Evolutionary conservation across 2,797 vertebrate genomes (phyloP), one percentile per base, ranked within the genome.

Genomic region (Neopelma chrysocephalum): DNA sequence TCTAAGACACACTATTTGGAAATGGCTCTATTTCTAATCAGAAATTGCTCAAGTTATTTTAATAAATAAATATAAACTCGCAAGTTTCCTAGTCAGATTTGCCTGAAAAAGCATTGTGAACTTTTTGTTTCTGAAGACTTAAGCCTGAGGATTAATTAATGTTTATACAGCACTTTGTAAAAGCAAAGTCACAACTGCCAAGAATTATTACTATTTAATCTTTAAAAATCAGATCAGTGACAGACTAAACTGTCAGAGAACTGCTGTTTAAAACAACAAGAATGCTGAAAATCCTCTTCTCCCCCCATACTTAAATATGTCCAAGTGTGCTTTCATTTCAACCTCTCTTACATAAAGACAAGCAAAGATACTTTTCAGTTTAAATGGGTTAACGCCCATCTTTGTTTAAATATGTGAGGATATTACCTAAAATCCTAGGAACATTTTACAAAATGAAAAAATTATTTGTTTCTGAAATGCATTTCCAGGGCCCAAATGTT

Each of bases 141-240:
- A 94, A 96, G 88, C 90, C 86, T 68, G 56, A 87, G 92, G 94
- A 97, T 97, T 96, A 97, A 96, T 96, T 94, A 87, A 62, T 97
- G 96, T 97, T 97, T 97, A 92, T 95, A 91, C 65, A 96, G 89
- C 78, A 77, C 85, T 95, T 96, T 95, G 92, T 80, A 84, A 95
- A 89, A 90, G 85, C 81, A 70, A 95, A 96, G 78, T 87, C 9
- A 5, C 86, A 71, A 93, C 86, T 89, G 89, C 96, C 93, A 96
- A 89, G 89, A 94, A 92, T 97, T 96, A 92, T 90, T 96, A 90
- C 80, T 94, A 87, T 88, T 94, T 82, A 90, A 92, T 94, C 94
- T 94, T 93, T 84, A 82, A 72, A 89, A 96, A 77, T 93, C 88
- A 93, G 79, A 92, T 94, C 90, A 92, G 75, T 95, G 91, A 93